phyloP scores from a whole-genome alignment of 2,888 invertebrate species.

The Protodeltote pygarga region DNA sequence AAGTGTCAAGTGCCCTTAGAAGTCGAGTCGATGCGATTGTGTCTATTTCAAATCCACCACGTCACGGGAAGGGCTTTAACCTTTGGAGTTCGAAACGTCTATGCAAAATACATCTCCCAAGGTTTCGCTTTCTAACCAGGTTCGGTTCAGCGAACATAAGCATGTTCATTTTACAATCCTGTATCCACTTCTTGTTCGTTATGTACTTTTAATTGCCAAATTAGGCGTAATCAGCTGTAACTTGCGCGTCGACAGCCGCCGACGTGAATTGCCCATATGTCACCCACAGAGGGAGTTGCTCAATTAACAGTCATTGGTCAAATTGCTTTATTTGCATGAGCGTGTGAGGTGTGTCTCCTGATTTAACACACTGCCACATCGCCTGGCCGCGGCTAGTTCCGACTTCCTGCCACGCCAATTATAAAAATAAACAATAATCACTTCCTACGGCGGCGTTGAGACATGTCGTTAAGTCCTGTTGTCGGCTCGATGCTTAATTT shows the following conservation, averaged over 20 bases:
- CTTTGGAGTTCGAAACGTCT: constrained; percentile 29
- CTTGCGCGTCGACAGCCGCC: constrained; percentile 27
- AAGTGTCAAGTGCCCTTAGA: constrained; percentile 22
- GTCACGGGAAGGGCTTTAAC: constrained; percentile 58
- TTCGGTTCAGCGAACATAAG: constrained; percentile 15
- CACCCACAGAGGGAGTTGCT: constrained; percentile 52
- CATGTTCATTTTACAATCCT: constrained; percentile 17
- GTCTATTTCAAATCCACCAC: constrained; percentile 39
- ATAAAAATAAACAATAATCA: constrained; percentile 84
- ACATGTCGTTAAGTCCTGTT: constrained; percentile 67
- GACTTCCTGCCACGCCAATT: constrained; percentile 81
- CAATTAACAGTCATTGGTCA: constrained; percentile 60
- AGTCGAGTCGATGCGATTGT: constrained; percentile 20
- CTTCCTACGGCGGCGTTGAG: constrained; percentile 74
- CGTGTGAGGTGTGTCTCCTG: constrained; percentile 60
- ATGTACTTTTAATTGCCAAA: constrained; percentile 48
- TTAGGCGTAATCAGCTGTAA: constrained; percentile 47
- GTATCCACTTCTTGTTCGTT: constrained; percentile 25
- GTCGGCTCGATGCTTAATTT: constrained; percentile 70
- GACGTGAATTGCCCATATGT: constrained; percentile 57
- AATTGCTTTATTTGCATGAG: constrained; percentile 76
- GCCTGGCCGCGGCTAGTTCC: constrained; percentile 40
- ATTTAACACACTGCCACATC: constrained; percentile 40
- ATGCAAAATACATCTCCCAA: constrained; percentile 23
- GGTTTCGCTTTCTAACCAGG: constrained; percentile 28